These are phyloP conservation scores for Hycleus cichorii DNA, from an alignment of 1,140 invertebrate species.

Conservation along the genomic window DNA sequence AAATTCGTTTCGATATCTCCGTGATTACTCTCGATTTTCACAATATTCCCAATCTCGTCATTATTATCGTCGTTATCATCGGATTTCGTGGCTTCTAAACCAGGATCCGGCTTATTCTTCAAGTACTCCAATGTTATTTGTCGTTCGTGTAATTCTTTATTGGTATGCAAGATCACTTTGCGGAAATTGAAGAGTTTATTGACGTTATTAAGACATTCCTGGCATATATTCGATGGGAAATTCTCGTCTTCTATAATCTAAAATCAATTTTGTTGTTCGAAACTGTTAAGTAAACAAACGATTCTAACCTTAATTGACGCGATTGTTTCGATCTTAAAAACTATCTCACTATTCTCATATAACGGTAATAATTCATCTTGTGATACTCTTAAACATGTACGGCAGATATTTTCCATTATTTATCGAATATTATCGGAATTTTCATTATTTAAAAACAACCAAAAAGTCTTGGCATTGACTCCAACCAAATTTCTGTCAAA, in stretches of 20 bases:
- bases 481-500: no score
- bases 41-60: background rate
- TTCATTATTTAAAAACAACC: no score
- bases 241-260: constrained; percentile 21
- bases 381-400: constrained; percentile 29
- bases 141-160: constrained; percentile 24
- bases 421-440: no score
- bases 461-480: no score
- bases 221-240: constrained; percentile 27
- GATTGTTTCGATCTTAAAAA: constrained; percentile 27
- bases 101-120: background rate
- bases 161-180: constrained; percentile 27
- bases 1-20: constrained; percentile 6
- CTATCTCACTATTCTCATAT: constrained; percentile 11
- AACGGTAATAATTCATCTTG: constrained; percentile 16
- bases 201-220: constrained; percentile 28
- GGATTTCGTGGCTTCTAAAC: background rate
- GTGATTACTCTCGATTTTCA: constrained; percentile 4
- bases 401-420: constrained; percentile 24
- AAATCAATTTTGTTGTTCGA: constrained; percentile 6
- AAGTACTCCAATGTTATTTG: constrained; percentile 15
- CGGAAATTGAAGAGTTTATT: constrained; percentile 29
- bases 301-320: constrained; percentile 25
- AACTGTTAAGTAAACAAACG: background rate
- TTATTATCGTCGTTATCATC: constrained; percentile 6